Evolutionary conservation across 2,888 invertebrate species (phyloP).

Genomic region (Idaea aversata): DNA sequence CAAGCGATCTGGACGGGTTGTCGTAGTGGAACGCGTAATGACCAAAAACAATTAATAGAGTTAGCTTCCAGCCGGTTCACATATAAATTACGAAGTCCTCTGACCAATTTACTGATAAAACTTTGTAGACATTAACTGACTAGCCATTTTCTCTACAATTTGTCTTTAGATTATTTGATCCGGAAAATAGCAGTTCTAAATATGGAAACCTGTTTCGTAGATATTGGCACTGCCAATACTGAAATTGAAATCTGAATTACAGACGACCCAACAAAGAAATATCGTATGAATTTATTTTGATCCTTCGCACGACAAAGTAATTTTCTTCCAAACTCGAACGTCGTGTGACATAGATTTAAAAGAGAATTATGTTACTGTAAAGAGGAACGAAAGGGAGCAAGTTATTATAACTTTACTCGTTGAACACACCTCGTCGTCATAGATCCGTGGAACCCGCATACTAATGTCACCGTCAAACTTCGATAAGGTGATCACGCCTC

Average conservation of each 20-base stretch:
- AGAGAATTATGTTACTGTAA: constrained; percentile 54
- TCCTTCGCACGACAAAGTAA: constrained; percentile 4
- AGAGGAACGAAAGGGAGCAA: constrained; percentile 56
- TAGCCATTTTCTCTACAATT: constrained; percentile 16
- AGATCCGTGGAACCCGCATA: constrained; percentile 60
- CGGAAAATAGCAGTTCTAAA: background rate
- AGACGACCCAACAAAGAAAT: background rate
- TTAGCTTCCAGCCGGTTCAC: constrained; percentile 44
- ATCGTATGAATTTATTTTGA: constrained; percentile 3
- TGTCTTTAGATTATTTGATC: background rate
- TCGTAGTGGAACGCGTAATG: constrained; percentile 42
- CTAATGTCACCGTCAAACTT: constrained; percentile 57
- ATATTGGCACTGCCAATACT: background rate
- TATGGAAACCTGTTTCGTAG: background rate
- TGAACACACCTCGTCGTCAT: constrained; percentile 63
- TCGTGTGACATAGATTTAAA: constrained; percentile 53
- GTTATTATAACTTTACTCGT: constrained; percentile 75
- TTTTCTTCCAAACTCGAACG: constrained; percentile 20
- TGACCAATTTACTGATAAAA: constrained; percentile 45
- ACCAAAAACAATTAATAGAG: constrained; percentile 53
- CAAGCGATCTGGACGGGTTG: constrained; percentile 28
- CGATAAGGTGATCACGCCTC: constrained; percentile 54
- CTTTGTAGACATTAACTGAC: constrained; percentile 17
- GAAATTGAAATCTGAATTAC: background rate
- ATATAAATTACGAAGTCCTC: constrained; percentile 42